Conservation (phyloP, 2,797 vertebrate species). For the Amniataba percoides region DNA sequence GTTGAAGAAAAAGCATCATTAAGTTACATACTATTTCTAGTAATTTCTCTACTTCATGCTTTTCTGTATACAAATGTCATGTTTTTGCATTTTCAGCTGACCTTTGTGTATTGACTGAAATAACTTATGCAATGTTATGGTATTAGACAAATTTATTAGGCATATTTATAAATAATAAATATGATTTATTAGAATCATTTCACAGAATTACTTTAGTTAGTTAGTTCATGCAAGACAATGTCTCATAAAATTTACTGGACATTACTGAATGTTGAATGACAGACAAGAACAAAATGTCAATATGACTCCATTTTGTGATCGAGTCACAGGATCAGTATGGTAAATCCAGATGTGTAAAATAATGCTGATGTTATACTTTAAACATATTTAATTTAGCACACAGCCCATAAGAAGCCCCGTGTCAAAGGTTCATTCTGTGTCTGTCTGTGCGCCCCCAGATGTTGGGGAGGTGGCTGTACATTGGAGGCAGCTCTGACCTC, state of each 20-base stretch:
- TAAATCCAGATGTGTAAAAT: background rate
- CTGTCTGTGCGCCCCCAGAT: conserved; percentile 58
- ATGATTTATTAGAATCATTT: no score
- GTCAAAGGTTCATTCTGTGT: background rate
- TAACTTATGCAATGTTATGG: no score
- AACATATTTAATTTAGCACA: background rate
- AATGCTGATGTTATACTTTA: background rate
- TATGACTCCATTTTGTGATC: background rate
- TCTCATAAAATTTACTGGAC: background rate
- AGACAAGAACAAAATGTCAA: background rate
- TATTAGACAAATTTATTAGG: background rate
- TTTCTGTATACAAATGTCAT: no score
- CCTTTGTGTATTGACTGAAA: background rate
- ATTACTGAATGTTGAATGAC: background rate
- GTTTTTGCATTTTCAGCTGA: background rate
- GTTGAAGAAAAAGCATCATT: background rate
- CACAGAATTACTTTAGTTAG: background rate
- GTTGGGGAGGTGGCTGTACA: conserved; percentile 72
- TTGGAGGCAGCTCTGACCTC: conserved; percentile 73
- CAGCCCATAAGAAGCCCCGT: background rate
- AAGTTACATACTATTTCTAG: background rate
- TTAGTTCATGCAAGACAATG: background rate
- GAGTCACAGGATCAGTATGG: background rate
- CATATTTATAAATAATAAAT: no score
- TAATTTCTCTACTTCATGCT: background rate